phyloP scores from a whole-genome alignment of 2,888 invertebrate genomes.

The Chrysomela aeneicollis region DNA sequence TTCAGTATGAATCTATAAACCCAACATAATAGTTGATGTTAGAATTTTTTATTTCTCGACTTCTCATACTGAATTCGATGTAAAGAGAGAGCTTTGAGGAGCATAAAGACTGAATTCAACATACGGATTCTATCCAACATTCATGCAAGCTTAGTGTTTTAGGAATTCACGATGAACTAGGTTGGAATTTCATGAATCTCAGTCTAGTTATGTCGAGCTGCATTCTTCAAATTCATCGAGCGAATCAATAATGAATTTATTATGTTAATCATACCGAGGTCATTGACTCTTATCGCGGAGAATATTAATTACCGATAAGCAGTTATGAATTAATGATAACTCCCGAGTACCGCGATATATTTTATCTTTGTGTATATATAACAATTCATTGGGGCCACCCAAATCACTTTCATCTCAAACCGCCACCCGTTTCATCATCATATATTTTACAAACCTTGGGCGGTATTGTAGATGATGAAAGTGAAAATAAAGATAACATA shows the following conservation, averaged over 20 bases:
- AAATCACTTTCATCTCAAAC: too few relatives aligned
- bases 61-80: too few relatives aligned
- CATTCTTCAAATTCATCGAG: slow-evolving; percentile 36
- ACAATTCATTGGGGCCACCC: neutral
- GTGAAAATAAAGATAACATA: too few relatives aligned
- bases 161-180: slow-evolving; percentile 18
- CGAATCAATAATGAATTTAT: slow-evolving; percentile 24
- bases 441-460: too few relatives aligned
- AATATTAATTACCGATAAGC: slow-evolving; percentile 13
- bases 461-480: too few relatives aligned
- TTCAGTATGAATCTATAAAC: too few relatives aligned
- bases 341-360: neutral
- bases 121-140: too few relatives aligned
- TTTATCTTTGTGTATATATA: neutral
- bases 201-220: slow-evolving; percentile 23
- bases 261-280: slow-evolving; percentile 30
- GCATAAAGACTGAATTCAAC: too few relatives aligned
- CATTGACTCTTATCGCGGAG: slow-evolving; percentile 24
- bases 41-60: too few relatives aligned
- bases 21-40: too few relatives aligned
- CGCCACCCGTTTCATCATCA: too few relatives aligned
- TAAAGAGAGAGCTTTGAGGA: too few relatives aligned
- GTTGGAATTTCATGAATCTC: slow-evolving; percentile 22
- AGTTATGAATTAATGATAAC: neutral
- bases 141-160: neutral